Evolutionary conservation across 2,888 invertebrate genomes (phyloP), one percentile per base, ranked within the genome.

Genomic region (Lasioglossum malachurum): DNA sequence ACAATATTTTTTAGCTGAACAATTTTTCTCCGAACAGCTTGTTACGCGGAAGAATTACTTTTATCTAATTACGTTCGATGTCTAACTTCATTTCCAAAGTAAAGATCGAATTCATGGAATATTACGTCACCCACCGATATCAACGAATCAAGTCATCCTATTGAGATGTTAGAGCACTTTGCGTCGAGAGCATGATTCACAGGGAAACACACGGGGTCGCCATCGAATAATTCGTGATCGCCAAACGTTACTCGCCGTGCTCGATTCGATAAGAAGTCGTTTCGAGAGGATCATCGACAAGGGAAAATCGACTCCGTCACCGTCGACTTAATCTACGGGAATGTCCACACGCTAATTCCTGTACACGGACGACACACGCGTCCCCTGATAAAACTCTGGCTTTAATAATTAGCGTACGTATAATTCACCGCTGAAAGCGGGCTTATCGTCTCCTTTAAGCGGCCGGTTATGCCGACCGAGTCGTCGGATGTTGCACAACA

Each of bases 361-460:
- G 35, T 79, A 79, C 64, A 72, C 64, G 79, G 31, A 16, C 38
- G 82, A 81, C 69, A 80, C 76, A 41, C 69, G 53, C 73, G 79
- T 83, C 75, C 16, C 31, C 44, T 78, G 88, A 86, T 89, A 89
- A 89, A 79, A 46, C 64, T 64, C 67, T 53, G 44, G 46, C 73
- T 87, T 74, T 78, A 80, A 82, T 85, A 90, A 90, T 82, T 89
- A 86, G 75, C 73, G 53, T 80, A 78, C 76, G 79, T 74, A 83
- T 89, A 88, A 83, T 84, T 69, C 77, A 75, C 73, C 73, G 3
- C 80, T 69, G 53, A 78, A 74, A 53, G 19, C 57, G 46, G 14
- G 19, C 27, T 84, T 78, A 84, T 83, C 77, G 71, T 27, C 23
- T 49, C 16, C 64, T 77, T 73, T 27, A 38, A 73, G 23, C 53